Base-by-base conservation (phyloP, 2,888 invertebrate species). In the Nowickia ferox region DNA sequence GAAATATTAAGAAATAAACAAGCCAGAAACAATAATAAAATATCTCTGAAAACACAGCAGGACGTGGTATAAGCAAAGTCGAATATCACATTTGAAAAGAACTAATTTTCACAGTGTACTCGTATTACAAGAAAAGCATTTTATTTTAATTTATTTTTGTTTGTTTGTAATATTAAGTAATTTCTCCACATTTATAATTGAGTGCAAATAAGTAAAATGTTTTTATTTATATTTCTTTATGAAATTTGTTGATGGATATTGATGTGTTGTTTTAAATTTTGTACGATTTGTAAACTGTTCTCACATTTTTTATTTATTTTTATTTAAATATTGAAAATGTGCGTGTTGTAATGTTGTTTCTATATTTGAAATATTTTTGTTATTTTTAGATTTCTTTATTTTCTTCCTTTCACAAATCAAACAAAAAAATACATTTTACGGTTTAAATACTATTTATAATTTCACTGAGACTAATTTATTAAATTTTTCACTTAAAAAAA, bases 311-410 rank as follows among this genome's bases (percentile, higher is more conserved):
- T 30, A 3, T 30, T 30, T 30, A 6, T 30, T 30, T 38, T 2
- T 0, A n/a, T n/a, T 48, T 30, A 15, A 30, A 30, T 66, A 9
- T 22, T 48, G 10, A 17, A 2, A 44, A 48, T 66, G 66, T 30
- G 66, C n/a, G 44, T 30, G 30, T 46, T 10, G 15, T 38, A 38
- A 15, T 46, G 17, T 13, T n/a, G 2, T 15, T 53, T 48, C 17
- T 11, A 38, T 48, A 11, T 40, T 9, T 42, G 8, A 42, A 17
- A 40, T 22, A 44, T 22, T 55, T 61, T 53, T 57, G 2, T 44
- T 71, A 71, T 71, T 57, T 71, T 57, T 71, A 71, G 71, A 30
- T 22, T 48, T 30, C 51, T 46, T 66, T 22, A 19, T 55, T 57
- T 57, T 30, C 10, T n/a, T 38, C 5, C 38, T 6, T 9, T 55